These are phyloP conservation scores for Lutjanus argentimaculatus DNA, from an alignment of 2,797 vertebrate species.

Conservation along the genomic window DNA sequence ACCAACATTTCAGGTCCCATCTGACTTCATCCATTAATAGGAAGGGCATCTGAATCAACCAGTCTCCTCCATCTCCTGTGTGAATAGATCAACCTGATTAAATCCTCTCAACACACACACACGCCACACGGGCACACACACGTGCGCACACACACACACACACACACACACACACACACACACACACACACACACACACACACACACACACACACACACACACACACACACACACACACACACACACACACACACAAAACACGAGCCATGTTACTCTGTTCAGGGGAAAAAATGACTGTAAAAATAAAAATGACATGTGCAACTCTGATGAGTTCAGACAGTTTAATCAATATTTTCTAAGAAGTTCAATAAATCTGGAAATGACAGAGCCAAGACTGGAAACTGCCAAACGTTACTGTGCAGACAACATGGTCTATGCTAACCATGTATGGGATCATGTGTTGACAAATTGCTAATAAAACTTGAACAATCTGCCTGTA, in stretches of 20 bases:
- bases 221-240: too few relatives aligned
- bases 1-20: background rate
- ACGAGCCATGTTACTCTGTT: background rate
- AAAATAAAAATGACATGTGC: background rate
- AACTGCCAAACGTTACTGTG: background rate
- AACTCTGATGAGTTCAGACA: conserved; percentile 3
- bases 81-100: background rate
- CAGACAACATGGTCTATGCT: background rate
- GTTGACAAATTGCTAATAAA: background rate
- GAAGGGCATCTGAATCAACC: background rate
- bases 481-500: too few relatives aligned
- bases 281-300: background rate
- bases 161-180: too few relatives aligned
- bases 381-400: background rate
- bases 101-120: background rate
- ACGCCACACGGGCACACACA: too few relatives aligned
- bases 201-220: too few relatives aligned
- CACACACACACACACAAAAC: too few relatives aligned
- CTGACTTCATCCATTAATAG: background rate
- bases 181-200: too few relatives aligned
- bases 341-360: conserved; percentile 7
- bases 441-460: background rate
- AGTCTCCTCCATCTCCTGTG: background rate
- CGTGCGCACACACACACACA: background rate
- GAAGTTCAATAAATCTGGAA: conserved; percentile 7